phyloP scores from a whole-genome alignment of 2,888 invertebrate genomes.

The Notodonta dromedarius region DNA sequence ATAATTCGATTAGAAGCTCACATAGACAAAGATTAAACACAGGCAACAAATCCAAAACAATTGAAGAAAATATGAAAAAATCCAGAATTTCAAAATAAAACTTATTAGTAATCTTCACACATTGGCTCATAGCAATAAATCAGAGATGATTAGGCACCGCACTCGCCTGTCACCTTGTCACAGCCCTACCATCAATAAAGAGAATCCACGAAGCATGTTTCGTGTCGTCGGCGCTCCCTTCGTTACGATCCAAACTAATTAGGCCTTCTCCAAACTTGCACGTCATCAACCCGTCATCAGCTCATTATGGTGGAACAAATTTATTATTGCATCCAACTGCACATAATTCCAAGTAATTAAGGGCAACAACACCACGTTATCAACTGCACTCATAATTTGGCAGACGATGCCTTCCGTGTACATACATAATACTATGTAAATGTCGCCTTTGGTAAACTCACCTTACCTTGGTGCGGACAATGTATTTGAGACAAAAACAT shows the following conservation, averaged over 20 bases:
- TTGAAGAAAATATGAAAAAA: too few relatives aligned
- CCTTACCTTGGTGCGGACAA: neutral
- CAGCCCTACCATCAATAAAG: neutral
- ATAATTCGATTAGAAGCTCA: too few relatives aligned
- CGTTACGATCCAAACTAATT: neutral
- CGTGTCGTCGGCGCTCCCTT: neutral
- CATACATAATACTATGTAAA: slow-evolving; percentile 18
- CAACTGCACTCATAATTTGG: slow-evolving; percentile 28
- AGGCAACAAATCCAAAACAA: too few relatives aligned
- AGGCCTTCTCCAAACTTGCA: neutral
- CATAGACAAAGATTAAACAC: too few relatives aligned
- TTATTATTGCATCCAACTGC: slow-evolving; percentile 15
- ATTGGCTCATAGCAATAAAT: neutral
- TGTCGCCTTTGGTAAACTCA: slow-evolving; percentile 20
- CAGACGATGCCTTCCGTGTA: slow-evolving; percentile 19
- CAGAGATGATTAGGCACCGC: neutral
- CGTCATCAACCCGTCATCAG: slow-evolving; percentile 7
- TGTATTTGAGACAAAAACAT: slow-evolving; percentile 11
- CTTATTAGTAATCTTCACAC: too few relatives aligned
- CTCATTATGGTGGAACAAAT: slow-evolving; percentile 10
- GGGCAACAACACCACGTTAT: slow-evolving; percentile 28
- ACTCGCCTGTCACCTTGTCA: neutral
- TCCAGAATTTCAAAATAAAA: too few relatives aligned
- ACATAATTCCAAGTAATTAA: slow-evolving; percentile 18
- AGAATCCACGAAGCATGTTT: neutral